Base-by-base conservation (phyloP, 1,140 invertebrate genomes). In the Diploscapter pachys region DNA sequence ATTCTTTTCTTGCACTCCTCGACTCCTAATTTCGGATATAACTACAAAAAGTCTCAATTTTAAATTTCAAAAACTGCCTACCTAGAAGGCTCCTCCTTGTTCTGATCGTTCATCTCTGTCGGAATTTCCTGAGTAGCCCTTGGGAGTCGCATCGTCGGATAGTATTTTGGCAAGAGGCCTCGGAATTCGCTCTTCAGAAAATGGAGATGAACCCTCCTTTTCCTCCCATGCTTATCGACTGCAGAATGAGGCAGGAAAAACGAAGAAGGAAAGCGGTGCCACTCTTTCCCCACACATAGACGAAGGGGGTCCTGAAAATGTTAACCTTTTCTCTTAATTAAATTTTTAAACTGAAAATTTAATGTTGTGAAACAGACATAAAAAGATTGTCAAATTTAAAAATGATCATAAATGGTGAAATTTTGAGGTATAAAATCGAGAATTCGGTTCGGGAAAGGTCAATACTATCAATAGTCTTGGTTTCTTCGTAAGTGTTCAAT, bases 241-340 rank as follows among this genome's bases (percentile, higher is more conserved):
- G 56, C 71, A 9, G 57, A 74, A 63, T 89, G 88, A 4, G 95
- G 94, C n/a, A 99, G 89, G 85, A 98, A 97, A 88, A 98, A 99
- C 72, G 92, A 93, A 53, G 92, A 92, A 0, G 96, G 95, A 86
- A 93, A 99, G 57, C 96, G 89, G 87, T 99, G 90, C 96, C 96
- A 99, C 83, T 99, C 96, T 89, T 98, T 98, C 9, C 95, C 96
- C 80, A 95, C 90, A 86, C 96, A 99, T 5, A 99, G 90, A 79
- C 93, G 93, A 3, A 92, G 90, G 68, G 90, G 87, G 70, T 89
- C 88, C n/a, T 89, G 85, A 9, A 86, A 80, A 53, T 31, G 49
- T 52, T 53, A 52, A 61, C 31, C 31, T 31, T 31, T 31, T 31
- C 31, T 31, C 31, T 31, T 31, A 31, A 31, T 31, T 31, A 31